Conservation (phyloP, 2,797 vertebrate species). For the Oreochromis mossambicus region DNA sequence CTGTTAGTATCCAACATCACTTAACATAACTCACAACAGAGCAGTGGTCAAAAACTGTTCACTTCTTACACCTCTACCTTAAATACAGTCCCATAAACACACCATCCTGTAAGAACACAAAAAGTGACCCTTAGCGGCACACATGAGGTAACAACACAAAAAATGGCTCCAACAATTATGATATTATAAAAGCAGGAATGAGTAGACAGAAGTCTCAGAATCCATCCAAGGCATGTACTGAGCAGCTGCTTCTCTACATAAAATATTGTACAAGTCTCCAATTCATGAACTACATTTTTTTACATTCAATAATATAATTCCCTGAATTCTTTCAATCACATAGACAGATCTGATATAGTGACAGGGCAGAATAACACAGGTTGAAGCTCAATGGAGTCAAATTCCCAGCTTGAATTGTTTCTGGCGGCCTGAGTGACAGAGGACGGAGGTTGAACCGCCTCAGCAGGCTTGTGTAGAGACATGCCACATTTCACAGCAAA, state of each 20-base stretch:
- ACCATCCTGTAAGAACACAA: background rate
- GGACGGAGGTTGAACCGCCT: background rate
- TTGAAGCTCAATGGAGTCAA: background rate
- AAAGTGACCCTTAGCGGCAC: background rate
- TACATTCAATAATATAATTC: background rate
- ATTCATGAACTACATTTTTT: fast-evolving
- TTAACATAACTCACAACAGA: background rate
- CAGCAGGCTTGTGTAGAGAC: background rate
- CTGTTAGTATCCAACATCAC: fast-evolving
- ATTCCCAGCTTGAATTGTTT: background rate
- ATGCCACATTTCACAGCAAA: background rate
- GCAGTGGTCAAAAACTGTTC: background rate
- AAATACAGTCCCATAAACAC: background rate
- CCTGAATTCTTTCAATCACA: background rate
- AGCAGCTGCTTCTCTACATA: background rate
- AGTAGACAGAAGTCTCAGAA: background rate
- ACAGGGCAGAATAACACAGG: background rate
- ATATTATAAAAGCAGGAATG: background rate
- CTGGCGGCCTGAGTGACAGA: background rate
- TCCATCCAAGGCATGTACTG: background rate
- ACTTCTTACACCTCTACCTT: fast-evolving
- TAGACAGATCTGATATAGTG: background rate
- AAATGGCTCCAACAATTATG: background rate
- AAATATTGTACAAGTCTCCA: background rate
- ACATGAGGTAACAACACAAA: background rate